phyloP scores from a whole-genome alignment of 2,888 invertebrate species.

The Cepaea hortensis region DNA sequence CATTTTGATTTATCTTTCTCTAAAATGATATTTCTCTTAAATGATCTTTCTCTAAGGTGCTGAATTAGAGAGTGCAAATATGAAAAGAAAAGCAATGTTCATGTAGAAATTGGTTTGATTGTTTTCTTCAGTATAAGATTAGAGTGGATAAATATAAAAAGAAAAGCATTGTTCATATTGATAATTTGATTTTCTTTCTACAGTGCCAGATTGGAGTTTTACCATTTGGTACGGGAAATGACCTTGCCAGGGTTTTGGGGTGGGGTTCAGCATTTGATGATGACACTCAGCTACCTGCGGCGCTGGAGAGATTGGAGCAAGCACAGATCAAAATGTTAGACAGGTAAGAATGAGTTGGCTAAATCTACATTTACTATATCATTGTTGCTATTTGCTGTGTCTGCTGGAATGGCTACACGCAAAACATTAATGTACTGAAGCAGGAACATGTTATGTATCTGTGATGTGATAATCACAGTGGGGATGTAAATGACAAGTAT shows the following conservation, averaged over 20 bases:
- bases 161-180: not conserved
- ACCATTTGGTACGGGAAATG: conserved; percentile 96
- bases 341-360: conserved; percentile 79
- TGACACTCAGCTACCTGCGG: conserved; percentile 92
- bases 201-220: conserved; percentile 90
- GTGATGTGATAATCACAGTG: no score
- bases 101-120: no score
- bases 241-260: conserved; percentile 92
- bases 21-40: no score
- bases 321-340: conserved; percentile 98
- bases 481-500: no score
- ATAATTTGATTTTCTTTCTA: conserved; percentile 34
- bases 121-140: conserved; percentile 72
- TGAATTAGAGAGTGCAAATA: no score
- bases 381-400: not conserved
- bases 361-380: not conserved
- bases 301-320: conserved; percentile 94
- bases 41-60: no score
- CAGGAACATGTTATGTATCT: no score
- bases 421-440: no score
- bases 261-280: conserved; percentile 98
- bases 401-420: no score
- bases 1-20: no score
- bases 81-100: no score
- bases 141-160: not conserved